phyloP scores from a whole-genome alignment of 2,888 invertebrate genomes.

The Diplazon laetatorius region DNA sequence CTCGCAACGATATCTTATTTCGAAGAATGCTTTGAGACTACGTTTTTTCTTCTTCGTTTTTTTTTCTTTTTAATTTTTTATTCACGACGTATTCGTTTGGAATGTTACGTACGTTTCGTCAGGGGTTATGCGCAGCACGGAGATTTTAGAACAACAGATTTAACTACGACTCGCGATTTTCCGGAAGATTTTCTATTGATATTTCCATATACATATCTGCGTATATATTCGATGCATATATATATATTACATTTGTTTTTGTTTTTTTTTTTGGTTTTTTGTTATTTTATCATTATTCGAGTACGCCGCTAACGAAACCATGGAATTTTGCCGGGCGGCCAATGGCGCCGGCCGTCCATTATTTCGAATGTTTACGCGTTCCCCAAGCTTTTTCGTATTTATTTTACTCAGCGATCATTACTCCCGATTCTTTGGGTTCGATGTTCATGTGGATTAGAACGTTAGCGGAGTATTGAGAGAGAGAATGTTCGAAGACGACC shows the following conservation, averaged over 20 bases:
- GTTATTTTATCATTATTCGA: conserved; percentile 15
- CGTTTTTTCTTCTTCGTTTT: conserved; percentile 22
- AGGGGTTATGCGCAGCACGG: background rate
- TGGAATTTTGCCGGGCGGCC: conserved; percentile 75
- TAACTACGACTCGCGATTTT: background rate
- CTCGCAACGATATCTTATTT: conserved; percentile 36
- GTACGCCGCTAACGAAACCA: conserved; percentile 13
- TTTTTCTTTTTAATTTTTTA: no score
- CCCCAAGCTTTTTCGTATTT: conserved; percentile 13
- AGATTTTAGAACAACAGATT: background rate
- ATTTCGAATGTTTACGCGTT: conserved; percentile 54
- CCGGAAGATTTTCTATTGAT: no score
- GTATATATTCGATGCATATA: no score
- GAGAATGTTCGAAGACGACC: conserved; percentile 13
- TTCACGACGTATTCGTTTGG: conserved; percentile 1
- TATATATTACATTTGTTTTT: no score
- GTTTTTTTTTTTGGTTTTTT: no score
- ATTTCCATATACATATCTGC: no score
- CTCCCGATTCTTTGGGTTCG: conserved; percentile 15
- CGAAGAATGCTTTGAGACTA: conserved; percentile 1
- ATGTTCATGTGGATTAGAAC: conserved; percentile 18
- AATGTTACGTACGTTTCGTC: background rate
- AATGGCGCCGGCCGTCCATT: conserved; percentile 71
- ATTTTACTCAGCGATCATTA: conserved; percentile 47
- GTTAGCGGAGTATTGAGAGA: background rate